Percentiles rank a stretch among this genome's conserved stretches.
These are phyloP conservation scores for Trichogramma evanescens DNA, from an alignment of 2,888 invertebrate species.

Conservation along the genomic window DNA sequence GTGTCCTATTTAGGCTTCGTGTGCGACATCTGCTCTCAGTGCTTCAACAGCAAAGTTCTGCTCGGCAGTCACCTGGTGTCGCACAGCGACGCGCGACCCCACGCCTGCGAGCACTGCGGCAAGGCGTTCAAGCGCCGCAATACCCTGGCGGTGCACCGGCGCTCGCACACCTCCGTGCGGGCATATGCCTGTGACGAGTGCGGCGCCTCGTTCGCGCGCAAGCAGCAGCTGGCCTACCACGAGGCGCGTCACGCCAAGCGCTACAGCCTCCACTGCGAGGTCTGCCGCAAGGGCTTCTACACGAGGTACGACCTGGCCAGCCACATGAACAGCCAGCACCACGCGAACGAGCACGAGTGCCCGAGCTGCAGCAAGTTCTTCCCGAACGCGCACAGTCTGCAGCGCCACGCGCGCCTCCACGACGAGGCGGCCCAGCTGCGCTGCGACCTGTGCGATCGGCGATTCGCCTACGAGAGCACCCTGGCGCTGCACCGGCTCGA, in stretches of 20 bases:
- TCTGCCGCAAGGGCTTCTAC: constrained; percentile 40
- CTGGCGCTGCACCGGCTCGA: constrained; percentile 17
- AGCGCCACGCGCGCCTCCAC: constrained; percentile 33
- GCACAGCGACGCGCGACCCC: constrained; percentile 42
- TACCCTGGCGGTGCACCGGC: constrained; percentile 36
- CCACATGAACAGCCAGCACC: constrained; percentile 42
- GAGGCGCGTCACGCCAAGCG: constrained; percentile 32
- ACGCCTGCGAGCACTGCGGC: constrained; percentile 35
- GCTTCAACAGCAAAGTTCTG: constrained; percentile 34
- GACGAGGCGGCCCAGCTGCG: constrained; percentile 40
- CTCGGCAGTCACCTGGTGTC: constrained; percentile 41
- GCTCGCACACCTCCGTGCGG: constrained; percentile 39
- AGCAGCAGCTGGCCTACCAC: constrained; percentile 37
- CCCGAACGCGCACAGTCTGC: constrained; percentile 37
- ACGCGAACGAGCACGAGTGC: constrained; percentile 40
- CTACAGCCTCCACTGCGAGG: constrained; percentile 33
- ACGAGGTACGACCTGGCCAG: constrained; percentile 39
- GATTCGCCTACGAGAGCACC: constrained; percentile 43
- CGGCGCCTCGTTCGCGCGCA: constrained; percentile 38
- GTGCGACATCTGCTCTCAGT: constrained; percentile 33
- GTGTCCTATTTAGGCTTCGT: constrained; percentile 20
- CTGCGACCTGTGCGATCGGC: constrained; percentile 44
- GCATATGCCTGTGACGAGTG: constrained; percentile 40
- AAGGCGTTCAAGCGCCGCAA: constrained; percentile 39
- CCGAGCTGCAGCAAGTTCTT: constrained; percentile 32